These are phyloP conservation scores for Brachionus calyciflorus DNA, from an alignment of 1,140 invertebrate genomes.

Conservation along the genomic window DNA sequence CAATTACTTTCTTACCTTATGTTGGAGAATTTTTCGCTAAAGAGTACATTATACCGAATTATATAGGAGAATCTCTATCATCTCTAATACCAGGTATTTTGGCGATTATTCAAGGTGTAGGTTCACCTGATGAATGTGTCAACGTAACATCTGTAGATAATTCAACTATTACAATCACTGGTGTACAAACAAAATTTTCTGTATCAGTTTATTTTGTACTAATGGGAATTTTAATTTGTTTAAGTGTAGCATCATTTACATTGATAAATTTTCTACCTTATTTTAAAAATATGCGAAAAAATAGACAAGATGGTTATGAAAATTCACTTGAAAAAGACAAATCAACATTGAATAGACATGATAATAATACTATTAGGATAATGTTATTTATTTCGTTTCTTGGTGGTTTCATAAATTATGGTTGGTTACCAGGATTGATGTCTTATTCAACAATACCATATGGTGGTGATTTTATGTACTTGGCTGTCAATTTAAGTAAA, in stretches of 20 bases:
- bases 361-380: not conserved
- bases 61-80: constrained; percentile 76
- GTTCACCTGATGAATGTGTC: not conserved
- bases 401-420: constrained; percentile 2
- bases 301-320: not conserved
- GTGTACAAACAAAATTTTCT: not conserved
- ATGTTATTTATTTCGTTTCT: constrained; percentile 30
- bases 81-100: constrained; percentile 81
- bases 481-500: constrained; percentile 40
- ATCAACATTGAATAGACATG: not conserved
- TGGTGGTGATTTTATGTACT: not conserved
- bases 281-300: constrained; percentile 25
- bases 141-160: constrained; percentile 1
- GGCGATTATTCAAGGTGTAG: constrained; percentile 75
- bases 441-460: constrained; percentile 42
- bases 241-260: not conserved
- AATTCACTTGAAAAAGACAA: not conserved
- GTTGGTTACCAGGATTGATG: constrained; percentile 14
- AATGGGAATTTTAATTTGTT: not conserved
- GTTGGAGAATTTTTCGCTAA: constrained; percentile 72
- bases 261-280: not conserved
- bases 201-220: constrained; percentile 27
- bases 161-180: not conserved
- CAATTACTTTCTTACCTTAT: constrained; percentile 83
- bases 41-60: constrained; percentile 69